These are phyloP conservation scores for Halichondria panicea DNA, from an alignment of 37 sponge, comb jelly and placozoan species.

Conservation along the genomic window DNA sequence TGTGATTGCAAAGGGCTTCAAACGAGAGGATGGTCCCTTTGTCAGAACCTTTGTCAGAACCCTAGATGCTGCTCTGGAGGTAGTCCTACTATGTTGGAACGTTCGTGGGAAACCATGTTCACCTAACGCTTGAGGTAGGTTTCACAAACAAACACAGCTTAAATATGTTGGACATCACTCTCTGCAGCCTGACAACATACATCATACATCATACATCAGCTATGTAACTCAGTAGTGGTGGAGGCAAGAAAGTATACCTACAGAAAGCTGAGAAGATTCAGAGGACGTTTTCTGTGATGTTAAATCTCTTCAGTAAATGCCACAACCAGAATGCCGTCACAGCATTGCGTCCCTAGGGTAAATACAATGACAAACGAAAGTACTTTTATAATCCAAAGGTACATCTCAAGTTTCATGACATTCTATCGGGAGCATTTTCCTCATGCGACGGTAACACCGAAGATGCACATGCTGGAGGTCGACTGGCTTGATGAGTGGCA, in stretches of 20 bases:
- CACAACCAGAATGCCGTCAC: neutral
- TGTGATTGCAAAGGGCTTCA: neutral
- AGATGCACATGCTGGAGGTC: constrained; percentile 48
- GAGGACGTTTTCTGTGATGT: neutral
- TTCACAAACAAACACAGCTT: too few relatives aligned
- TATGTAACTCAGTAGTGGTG: neutral
- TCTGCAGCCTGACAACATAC: constrained; percentile 14
- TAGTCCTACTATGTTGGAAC: constrained; percentile 41
- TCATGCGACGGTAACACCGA: constrained; percentile 21
- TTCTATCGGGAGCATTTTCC: constrained; percentile 28
- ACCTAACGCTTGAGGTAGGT: constrained; percentile 33
- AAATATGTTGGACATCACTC: neutral
- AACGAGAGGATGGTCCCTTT: constrained; percentile 25
- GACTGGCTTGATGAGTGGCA: constrained; percentile 8
- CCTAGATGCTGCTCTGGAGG: constrained; percentile 12
- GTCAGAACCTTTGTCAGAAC: constrained; percentile 22
- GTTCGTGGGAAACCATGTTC: constrained; percentile 56
- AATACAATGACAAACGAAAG: too few relatives aligned
- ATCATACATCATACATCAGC: too few relatives aligned
- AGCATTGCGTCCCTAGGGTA: constrained; percentile 7
- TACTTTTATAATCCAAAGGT: constrained; percentile 6
- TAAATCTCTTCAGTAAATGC: constrained; percentile 29
- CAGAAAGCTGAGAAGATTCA: neutral
- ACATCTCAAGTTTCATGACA: constrained; percentile 7
- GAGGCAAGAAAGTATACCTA: constrained; percentile 4